Evolutionary conservation across 1,140 invertebrate genomes (phyloP).

Genomic region (Lepidostoma basale): DNA sequence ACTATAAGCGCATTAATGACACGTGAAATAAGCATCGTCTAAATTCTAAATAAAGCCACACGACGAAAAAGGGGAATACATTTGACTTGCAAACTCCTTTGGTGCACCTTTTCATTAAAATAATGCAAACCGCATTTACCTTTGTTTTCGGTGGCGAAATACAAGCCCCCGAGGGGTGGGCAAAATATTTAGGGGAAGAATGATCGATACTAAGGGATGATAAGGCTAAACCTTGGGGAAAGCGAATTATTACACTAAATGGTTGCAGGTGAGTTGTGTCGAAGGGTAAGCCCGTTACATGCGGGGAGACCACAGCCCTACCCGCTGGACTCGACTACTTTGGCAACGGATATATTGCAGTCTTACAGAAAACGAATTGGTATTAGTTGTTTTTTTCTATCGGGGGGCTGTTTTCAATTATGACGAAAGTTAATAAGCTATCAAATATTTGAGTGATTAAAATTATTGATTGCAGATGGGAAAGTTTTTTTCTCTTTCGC

Average conservation of each 20-base stretch:
- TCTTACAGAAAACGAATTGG: neutral
- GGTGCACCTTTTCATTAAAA: slow-evolving; percentile 42
- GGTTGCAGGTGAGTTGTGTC: slow-evolving; percentile 42
- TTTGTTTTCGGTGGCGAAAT: slow-evolving; percentile 43
- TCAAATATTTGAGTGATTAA: too few relatives aligned
- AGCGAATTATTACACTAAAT: slow-evolving; percentile 37
- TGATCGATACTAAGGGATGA: slow-evolving; percentile 43
- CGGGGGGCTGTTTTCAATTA: too few relatives aligned
- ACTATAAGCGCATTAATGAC: slow-evolving; percentile 25
- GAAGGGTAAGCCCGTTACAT: slow-evolving; percentile 21
- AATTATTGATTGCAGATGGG: too few relatives aligned
- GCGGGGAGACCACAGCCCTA: neutral
- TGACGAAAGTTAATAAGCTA: too few relatives aligned
- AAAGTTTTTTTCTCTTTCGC: too few relatives aligned
- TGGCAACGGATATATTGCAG: neutral
- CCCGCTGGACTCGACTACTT: slow-evolving; percentile 14
- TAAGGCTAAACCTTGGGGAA: slow-evolving; percentile 41
- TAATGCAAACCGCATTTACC: slow-evolving; percentile 40
- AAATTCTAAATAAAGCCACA: slow-evolving; percentile 11
- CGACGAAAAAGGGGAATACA: neutral
- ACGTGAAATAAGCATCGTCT: slow-evolving; percentile 9
- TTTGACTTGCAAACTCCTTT: neutral
- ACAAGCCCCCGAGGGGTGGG: slow-evolving; percentile 29
- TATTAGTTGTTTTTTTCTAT: too few relatives aligned
- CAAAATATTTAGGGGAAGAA: slow-evolving; percentile 38